Conservation (phyloP, 2,113 vertebrate species). For the Callipepla squamata region DNA sequence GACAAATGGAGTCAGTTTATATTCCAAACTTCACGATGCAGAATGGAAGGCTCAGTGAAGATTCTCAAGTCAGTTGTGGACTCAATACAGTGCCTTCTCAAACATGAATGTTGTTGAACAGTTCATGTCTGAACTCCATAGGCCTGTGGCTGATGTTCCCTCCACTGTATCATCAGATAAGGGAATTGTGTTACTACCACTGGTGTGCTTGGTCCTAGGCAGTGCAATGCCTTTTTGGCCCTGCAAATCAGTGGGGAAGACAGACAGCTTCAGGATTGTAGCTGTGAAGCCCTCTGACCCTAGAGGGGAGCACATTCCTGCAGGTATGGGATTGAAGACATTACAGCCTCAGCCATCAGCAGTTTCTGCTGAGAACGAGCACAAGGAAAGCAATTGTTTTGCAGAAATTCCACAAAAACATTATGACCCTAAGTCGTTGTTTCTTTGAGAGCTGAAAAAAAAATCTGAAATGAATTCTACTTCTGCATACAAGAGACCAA, state of each 20-base stretch:
- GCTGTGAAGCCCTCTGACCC: not conserved
- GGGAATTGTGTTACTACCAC: not conserved
- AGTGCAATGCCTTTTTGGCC: not conserved
- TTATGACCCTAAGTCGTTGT: not conserved
- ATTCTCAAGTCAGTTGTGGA: not conserved
- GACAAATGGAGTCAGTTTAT: not conserved
- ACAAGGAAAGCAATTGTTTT: not conserved
- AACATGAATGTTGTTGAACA: not conserved
- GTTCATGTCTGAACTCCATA: not conserved
- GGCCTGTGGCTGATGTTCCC: not conserved
- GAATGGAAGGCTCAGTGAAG: not conserved
- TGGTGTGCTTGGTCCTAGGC: not conserved
- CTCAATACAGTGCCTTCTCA: not conserved
- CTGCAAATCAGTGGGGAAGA: not conserved
- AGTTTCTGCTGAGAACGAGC: not conserved
- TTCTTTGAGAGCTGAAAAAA: not conserved
- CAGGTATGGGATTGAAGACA: fast-evolving
- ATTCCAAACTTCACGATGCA: not conserved
- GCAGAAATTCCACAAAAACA: not conserved
- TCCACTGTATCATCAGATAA: not conserved
- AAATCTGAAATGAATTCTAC: not conserved
- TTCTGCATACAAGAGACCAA: not conserved
- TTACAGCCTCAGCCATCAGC: not conserved
- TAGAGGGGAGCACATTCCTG: not conserved
- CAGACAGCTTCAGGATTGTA: not conserved